Conservation (phyloP, 2,797 vertebrate species). For the Pseudopleuronectes americanus region DNA sequence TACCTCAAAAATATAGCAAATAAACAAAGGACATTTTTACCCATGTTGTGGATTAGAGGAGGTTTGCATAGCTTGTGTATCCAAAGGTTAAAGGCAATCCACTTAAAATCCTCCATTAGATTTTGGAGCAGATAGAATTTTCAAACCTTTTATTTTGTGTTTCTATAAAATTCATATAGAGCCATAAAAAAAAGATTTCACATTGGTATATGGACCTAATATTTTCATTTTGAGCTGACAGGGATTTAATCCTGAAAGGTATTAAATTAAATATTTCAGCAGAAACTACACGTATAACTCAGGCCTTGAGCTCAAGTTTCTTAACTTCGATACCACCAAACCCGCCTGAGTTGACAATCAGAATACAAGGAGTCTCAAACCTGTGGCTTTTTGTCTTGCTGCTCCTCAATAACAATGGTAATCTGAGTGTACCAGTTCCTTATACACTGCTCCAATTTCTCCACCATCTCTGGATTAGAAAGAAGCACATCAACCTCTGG, state of each 20-base stretch:
- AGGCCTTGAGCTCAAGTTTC: neutral
- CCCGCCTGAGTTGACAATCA: neutral
- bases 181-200: neutral
- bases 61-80: no score
- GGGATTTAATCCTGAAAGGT: neutral
- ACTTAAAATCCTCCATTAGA: no score
- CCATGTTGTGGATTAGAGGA: no score
- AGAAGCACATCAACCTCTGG: constrained; percentile 77
- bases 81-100: no score
- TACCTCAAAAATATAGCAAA: no score
- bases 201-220: neutral
- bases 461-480: constrained; percentile 73
- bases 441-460: constrained; percentile 86
- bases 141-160: no score
- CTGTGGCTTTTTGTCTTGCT: constrained; percentile 88
- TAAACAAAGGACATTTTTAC: no score
- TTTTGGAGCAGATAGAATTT: no score
- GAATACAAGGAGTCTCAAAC: constrained; percentile 68
- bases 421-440: constrained; percentile 91
- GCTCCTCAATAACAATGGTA: constrained; percentile 82
- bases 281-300: neutral
- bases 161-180: no score
- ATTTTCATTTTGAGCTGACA: neutral
- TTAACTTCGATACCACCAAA: neutral
- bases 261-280: constrained; percentile 2